Evolutionary conservation across 2,888 invertebrate species (phyloP), one percentile per base, ranked within the genome.

Genomic region (Clistopyga incitator): DNA sequence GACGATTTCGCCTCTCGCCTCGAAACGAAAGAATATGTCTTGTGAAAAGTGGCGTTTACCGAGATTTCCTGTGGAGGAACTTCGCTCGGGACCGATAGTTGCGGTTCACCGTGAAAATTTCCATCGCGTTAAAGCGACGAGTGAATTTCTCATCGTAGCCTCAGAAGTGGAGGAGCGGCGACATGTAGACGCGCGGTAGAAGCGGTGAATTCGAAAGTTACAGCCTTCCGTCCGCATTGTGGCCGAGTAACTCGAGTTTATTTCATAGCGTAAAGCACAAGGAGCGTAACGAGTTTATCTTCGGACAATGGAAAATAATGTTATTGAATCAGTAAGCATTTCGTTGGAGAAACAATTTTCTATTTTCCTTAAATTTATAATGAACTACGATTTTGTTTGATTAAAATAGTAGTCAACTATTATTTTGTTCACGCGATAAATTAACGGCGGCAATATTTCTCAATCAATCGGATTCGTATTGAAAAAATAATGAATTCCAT

Each of bases 61-160:
- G 68, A 4, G 68, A 6, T n/a, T 8, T 11, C 23, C 54, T 23
- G 34, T 29, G 1, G 59, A n/a, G 25, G 0, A 29, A n/a, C 70
- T 38, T 29, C 15, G 2, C 34, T 11, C 20, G 20, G 20, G 59
- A 67, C 38, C 50, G 61, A 29, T 52, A 61, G 23, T 76, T 50
- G 67, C 47, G 85, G 86, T 86, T 86, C 86, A 83, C 74, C 86
- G 87, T 80, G 84, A 90, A 88, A 90, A 88, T 91, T 91, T 91
- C 88, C 90, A 90, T 89, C 86, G 79, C 88, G 84, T 86, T 85
- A 74, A 77, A 56, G 34, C 3, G 78, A 78, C 86, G 87, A 89
- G 86, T 89, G 88, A 90, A 91, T 90, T 90, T 90, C 90, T 89
- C 87, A 86, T 18, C 20, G 29, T 45, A 64, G 76, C 74, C 67